Conservation (phyloP, 92 coral and sea anemone genomes). For the Zoanthus gigantus region DNA sequence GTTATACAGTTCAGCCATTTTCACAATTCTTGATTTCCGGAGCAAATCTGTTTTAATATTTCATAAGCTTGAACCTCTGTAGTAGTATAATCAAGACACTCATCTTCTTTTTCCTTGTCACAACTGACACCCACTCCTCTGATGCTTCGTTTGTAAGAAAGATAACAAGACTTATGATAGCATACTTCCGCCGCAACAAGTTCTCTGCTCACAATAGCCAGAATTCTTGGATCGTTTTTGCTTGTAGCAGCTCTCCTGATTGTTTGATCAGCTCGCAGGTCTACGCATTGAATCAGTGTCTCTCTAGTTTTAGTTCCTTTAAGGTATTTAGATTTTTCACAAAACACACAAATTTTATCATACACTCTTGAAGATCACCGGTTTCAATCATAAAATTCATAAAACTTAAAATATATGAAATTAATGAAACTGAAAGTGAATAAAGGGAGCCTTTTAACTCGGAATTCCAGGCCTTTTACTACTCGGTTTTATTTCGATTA, state of each 20-base stretch:
- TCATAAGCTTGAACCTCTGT: no score
- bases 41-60: conserved; percentile 20
- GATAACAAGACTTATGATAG: conserved; percentile 74
- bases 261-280: conserved; percentile 29
- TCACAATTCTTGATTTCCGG: neutral
- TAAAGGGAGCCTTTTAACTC: no score
- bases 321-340: conserved; percentile 4
- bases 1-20: conserved; percentile 38
- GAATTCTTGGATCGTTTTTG: conserved; percentile 60
- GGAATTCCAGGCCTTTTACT: no score
- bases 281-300: neutral
- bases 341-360: conserved; percentile 3
- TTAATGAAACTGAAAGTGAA: no score
- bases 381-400: no score
- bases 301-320: conserved; percentile 42
- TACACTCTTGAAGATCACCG: no score
- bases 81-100: no score
- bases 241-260: conserved; percentile 49
- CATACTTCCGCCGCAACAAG: conserved; percentile 76
- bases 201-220: conserved; percentile 65
- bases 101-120: no score
- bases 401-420: no score
- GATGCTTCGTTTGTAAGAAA: conserved; percentile 70
- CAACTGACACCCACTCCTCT: no score
- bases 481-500: no score